Base-by-base conservation (phyloP, 2,888 invertebrate species). In the Anthrax anthrax region DNA sequence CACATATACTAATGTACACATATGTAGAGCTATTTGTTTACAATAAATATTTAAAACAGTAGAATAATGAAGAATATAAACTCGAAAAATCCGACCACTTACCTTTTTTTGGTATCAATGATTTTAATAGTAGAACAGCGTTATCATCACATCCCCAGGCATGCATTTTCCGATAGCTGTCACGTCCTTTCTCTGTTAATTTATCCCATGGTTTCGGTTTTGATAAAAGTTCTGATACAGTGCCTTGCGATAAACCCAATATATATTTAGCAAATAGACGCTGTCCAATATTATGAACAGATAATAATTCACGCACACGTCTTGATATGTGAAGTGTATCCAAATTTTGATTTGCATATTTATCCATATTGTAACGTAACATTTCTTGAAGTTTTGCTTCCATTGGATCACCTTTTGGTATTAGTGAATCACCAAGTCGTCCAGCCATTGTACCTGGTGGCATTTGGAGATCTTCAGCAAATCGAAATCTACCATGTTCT, bases 141-240 rank as follows among this genome's bases (percentile, higher is more conserved):
- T 87, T 85, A 65, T 96, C 95, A 73, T 97, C 97, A 69, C 88
- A 88, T 56, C 96, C 92, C 98, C 98, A 98, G 60, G 92, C 92
- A 72, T 96, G 94, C 94, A 98, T 98, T 73, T 97, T 96, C 62
- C 98, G 76, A 73, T 98, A 98, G 59, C 96, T 96, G 73, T 98
- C 98, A 47, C 97, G 76, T 34, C 98, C 98, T 70, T 98, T 98
- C 73, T 98, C 98, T 48, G 98, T 98, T 63, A 98, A 75, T 72
- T 97, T 97, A 73, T 96, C 95, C 98, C 98, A 98, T 14, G 95
- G 95, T 67, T 98, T 96, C 46, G 98, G 98, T 67, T 98, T 98
- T 56, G 96, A 96, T 52, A 98, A 77, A 60, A 98, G 73, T 72
- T 98, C 98, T 54, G 94, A 94, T 42, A 98, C 96, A 19, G 98